Percentiles rank a stretch among this genome's conserved stretches.
These are phyloP conservation scores for Holcopasites calliopsidis DNA, from an alignment of 1,140 invertebrate genomes.

Conservation along the genomic window DNA sequence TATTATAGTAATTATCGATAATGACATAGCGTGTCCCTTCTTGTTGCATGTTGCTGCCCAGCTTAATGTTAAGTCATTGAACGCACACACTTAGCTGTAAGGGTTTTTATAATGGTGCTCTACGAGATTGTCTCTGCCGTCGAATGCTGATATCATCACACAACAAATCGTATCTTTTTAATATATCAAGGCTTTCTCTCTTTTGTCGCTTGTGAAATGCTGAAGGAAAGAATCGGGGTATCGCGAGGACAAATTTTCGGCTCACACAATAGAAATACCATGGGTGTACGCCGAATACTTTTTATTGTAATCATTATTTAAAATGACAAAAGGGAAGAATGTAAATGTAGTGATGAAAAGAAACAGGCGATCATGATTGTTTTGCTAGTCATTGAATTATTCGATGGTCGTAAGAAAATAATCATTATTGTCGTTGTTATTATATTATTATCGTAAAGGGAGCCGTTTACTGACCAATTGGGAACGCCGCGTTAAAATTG, in stretches of 20 bases:
- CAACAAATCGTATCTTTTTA: constrained; percentile 15
- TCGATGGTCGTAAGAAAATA: constrained; percentile 9
- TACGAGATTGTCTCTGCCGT: constrained; percentile 49
- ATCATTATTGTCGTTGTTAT: not conserved
- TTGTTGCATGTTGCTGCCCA: constrained; percentile 55
- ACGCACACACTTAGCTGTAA: constrained; percentile 72
- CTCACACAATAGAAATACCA: constrained; percentile 61
- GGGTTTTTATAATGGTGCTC: constrained; percentile 72
- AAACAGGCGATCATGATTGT: constrained; percentile 7
- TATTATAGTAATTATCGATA: not conserved
- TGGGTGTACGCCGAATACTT: constrained; percentile 61
- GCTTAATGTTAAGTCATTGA: constrained; percentile 69
- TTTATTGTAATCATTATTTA: constrained; percentile 59
- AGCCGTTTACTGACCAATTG: constrained; percentile 9
- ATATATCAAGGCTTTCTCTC: constrained; percentile 3
- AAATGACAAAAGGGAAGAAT: constrained; percentile 23
- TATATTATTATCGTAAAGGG: not conserved
- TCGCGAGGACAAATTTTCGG: constrained; percentile 1
- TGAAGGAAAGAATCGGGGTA: not conserved
- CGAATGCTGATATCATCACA: constrained; percentile 41
- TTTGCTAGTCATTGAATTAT: not conserved
- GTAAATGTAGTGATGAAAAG: not conserved
- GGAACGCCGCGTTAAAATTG: constrained; percentile 1
- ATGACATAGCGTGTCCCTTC: not conserved
- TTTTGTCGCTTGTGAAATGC: constrained; percentile 5